Evolutionary conservation across 2,113 vertebrate species (phyloP), one percentile per base, ranked within the genome.

Genomic region (Pseudolaguvia tuberculata): DNA sequence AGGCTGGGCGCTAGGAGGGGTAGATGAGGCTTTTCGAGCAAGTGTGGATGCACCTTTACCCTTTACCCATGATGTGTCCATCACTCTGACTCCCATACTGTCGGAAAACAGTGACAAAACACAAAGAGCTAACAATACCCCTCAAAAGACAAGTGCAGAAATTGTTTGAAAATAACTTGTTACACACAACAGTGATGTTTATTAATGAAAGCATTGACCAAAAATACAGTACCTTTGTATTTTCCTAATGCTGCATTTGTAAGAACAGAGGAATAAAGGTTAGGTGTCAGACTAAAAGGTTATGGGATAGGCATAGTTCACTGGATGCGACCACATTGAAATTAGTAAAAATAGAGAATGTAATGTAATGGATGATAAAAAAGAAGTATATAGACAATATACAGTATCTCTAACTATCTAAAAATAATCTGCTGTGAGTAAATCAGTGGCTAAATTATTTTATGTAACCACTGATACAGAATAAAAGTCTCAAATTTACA

Each of bases 11-110:
- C 93, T 85, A 0, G 94, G 94, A 0, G 94, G 95, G 35, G 93
- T 91, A 69, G 94, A 96, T 15, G 93, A 89, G 0, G 91, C 79
- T 84, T 97, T 98, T 81, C 95, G 92, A 0, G 75, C 87, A 61
- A 88, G 80, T 0, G 89, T 88, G 1, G 95, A 89, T 11, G 96
- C 93, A 84, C 97, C 94, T 83, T 96, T 94, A 67, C 95, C 93
- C 68, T 95, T 94, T 87, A 99, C 96, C 97, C 97, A 99, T 66
- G 95, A 94, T 7, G 97, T 99, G 88, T 99, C 97, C 97, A 99
- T 99, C 81, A 99, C 97, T 85, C 96, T 91, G 84, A 99, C 97
- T 14, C 96, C 97, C 96, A 99, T 96, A 87, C 97, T 99, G 88
- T 42, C 81, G 83, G 86, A 83, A 85, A 81, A 85, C 47, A 78